Base-by-base conservation (phyloP, 2,113 vertebrate species). In the Indicator maculatus region DNA sequence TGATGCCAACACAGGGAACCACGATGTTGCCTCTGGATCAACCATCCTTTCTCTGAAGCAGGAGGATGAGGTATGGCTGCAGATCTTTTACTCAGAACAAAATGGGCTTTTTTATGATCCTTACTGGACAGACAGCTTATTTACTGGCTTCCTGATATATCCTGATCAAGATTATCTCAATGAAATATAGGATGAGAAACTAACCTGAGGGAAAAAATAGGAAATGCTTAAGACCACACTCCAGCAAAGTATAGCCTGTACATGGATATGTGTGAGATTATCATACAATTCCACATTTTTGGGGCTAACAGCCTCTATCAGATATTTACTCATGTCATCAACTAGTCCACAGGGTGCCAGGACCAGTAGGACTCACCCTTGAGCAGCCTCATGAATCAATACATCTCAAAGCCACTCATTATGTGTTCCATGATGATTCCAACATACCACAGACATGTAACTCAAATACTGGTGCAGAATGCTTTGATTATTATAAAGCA, bases 21-120 rank as follows among this genome's bases (percentile, higher is more conserved):
- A 99, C 0, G 99, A 99, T 0, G 98, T 99, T 87, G 99, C 99
- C 2, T 99, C 99, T 0, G 99, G 99, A 9, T 99, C 99, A 11
- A 99, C 99, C 53, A 97, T 99, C 77, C 98, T 99, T 91, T 97
- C 97, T 2, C 97, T 99, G 86, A 98, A 98, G 91, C 93, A 95
- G 71, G 97, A 97, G 0, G 99, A 99, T 38, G 98, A 99, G 89
- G 99, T 99, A 21, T 99, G 99, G 99, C 98, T 99, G 83, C 99
- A 99, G 97, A 99, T 99, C 96, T 99, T 99, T 91, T 99, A 99
- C 96, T 99, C 99, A 0, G 99, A 99, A 96, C 99, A 99, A 97
- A 99, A 99, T 0, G 99, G 99, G 66, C 98, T 99, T 84, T 99
- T 99, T 89, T 99, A 99, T 13, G 99, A 99, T 96, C 99, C 99